These are phyloP conservation scores for Lates calcarifer DNA, from an alignment of 2,113 vertebrate genomes.

Conservation along the genomic window DNA sequence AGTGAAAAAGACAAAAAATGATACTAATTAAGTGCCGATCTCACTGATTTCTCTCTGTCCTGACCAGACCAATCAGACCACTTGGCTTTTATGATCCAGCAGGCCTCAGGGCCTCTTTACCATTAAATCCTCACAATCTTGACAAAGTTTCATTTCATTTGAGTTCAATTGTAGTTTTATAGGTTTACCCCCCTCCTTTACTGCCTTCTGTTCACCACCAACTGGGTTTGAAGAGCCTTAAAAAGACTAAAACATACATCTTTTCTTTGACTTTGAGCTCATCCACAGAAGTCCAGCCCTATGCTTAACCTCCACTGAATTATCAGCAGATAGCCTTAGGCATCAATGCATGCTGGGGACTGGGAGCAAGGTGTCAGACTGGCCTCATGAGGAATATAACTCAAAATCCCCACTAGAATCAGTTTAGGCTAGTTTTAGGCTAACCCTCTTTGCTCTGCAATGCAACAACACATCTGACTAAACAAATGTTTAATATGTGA, in stretches of 20 bases:
- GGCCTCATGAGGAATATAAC: background rate
- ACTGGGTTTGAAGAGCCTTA: constrained; percentile 1
- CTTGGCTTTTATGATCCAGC: constrained; percentile 21
- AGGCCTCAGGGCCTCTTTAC: constrained; percentile 16
- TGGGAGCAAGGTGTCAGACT: background rate
- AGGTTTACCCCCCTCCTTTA: background rate
- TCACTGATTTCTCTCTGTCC: constrained; percentile 5
- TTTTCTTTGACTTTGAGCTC: constrained; percentile 18
- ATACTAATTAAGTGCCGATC: constrained; percentile 15
- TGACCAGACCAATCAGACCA: constrained; percentile 29
- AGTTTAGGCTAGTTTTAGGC: background rate
- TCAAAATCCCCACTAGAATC: background rate
- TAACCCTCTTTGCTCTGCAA: background rate
- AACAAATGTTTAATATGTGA: background rate
- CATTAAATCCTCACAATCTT: constrained; percentile 29
- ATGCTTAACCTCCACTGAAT: constrained; percentile 12
- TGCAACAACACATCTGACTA: background rate
- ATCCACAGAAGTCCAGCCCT: background rate
- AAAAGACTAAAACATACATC: background rate
- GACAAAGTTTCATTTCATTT: constrained; percentile 32
- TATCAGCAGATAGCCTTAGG: constrained; percentile 5
- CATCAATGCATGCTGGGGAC: background rate
- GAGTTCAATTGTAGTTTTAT: constrained; percentile 2
- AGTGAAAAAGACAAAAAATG: background rate
- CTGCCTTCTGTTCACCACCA: background rate